Base-by-base conservation (phyloP, 2,888 invertebrate species). In the Mylabris sibirica region DNA sequence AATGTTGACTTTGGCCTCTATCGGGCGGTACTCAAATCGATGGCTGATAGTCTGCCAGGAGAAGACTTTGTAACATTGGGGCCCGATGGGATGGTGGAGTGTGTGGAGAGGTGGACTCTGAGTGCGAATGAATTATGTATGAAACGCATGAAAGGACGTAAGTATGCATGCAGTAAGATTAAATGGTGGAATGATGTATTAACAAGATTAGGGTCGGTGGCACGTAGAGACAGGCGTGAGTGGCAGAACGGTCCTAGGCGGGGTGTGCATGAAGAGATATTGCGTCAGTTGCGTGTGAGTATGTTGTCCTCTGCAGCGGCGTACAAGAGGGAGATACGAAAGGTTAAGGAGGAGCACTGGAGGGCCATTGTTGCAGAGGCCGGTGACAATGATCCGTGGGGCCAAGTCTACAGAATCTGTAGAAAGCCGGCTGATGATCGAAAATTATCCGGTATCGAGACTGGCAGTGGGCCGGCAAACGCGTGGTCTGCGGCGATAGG, bases 401-500 rank as follows among this genome's bases (percentile, higher is more conserved):
- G 65, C 1, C n/a, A 61, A 14, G 65, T 65, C 3, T 61, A 61
- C 8, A 49, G 35, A n/a, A 17, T 65, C 0, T 65, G 61, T 12
- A 14, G 59, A 24, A 34, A 49, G 34, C n/a, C n/a, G n/a, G n/a
- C 30, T 30, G 30, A 6, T 30, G 3, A 6, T 6, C 30, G 4
- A 3, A 26, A 3, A 3, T 26, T 26, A 26, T 2, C 26, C 2
- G 2, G 3, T 5, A 30, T 30, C 5, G 8, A 30, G 8, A 53
- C 6, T 11, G n/a, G 24, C 1, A 30, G 30, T 1, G n/a, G 38
- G 6, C 4, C 67, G 1, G 3, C 22, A 20, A 60, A n/a, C n/a
- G n/a, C 44, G 5, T 68, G 68, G 68, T 0, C 20, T 0, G 68
- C 53, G 4, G 64, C 60, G 11, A 38, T 60, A 22, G 35, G 35